phyloP scores from a whole-genome alignment of 2,113 vertebrate species.

The Ceyx margarethae region DNA sequence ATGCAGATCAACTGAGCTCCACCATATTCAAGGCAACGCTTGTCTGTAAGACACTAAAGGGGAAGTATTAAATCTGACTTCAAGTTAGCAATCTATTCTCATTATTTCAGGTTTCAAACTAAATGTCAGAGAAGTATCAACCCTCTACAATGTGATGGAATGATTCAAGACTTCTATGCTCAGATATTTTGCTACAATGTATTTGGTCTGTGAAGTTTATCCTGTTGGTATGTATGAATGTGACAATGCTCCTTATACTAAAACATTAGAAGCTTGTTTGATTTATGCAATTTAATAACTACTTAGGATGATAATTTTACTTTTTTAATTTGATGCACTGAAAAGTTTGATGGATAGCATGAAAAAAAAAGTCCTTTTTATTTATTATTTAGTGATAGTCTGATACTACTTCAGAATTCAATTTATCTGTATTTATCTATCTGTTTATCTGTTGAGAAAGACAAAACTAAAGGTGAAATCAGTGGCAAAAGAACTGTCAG shows the following conservation, averaged over 20 bases:
- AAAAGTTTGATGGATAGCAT: neutral
- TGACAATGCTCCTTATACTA: slow-evolving; percentile 31
- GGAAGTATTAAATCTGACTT: neutral
- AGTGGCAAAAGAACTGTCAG: neutral
- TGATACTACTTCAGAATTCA: neutral
- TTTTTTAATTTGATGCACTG: slow-evolving; percentile 2
- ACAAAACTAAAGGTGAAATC: neutral
- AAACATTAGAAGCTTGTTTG: slow-evolving; percentile 37
- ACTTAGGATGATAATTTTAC: slow-evolving; percentile 15
- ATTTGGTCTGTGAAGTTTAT: neutral
- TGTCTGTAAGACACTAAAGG: neutral
- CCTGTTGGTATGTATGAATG: neutral
- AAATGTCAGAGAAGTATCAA: neutral
- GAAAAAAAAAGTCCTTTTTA: neutral
- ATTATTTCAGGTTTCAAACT: neutral
- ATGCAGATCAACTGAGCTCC: neutral
- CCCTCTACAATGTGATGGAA: neutral
- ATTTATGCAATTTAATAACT: slow-evolving; percentile 14
- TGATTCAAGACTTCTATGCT: neutral
- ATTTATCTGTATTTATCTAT: neutral
- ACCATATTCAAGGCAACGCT: neutral
- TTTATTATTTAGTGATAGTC: slow-evolving; percentile 13
- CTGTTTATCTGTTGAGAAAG: neutral
- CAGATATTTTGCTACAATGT: neutral
- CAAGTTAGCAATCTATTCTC: neutral